Conservation (phyloP, 2,888 invertebrate species). For the Nowickia ferox region DNA sequence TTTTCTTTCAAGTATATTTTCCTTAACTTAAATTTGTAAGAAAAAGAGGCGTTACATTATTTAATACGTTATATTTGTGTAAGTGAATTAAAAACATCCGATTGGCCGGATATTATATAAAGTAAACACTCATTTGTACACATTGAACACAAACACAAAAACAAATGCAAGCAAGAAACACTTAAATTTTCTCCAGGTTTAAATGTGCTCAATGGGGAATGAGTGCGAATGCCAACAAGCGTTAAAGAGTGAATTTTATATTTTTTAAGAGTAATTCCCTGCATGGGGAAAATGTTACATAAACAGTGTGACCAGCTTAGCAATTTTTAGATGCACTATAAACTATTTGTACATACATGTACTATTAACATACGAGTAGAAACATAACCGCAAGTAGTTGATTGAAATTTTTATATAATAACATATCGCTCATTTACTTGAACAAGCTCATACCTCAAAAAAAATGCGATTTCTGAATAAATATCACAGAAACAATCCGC, state of each 20-base stretch:
- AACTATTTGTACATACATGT: too few relatives aligned
- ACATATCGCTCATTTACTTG: too few relatives aligned
- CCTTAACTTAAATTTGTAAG: background rate
- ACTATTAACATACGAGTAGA: too few relatives aligned
- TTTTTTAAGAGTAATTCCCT: slow-evolving; percentile 15
- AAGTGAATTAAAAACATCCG: background rate
- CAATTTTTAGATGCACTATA: too few relatives aligned
- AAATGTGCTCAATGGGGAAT: background rate
- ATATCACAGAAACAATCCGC: too few relatives aligned
- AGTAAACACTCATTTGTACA: slow-evolving; percentile 58
- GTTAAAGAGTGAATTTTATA: background rate
- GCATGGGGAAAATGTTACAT: too few relatives aligned
- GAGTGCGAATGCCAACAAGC: background rate
- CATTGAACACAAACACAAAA: background rate
- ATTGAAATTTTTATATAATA: too few relatives aligned
- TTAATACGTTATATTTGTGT: slow-evolving; percentile 1
- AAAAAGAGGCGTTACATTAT: slow-evolving; percentile 43
- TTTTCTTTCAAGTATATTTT: too few relatives aligned
- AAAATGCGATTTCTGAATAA: too few relatives aligned
- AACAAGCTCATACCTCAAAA: too few relatives aligned
- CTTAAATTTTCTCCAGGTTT: slow-evolving; percentile 22
- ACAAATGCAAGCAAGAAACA: background rate
- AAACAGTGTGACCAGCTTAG: too few relatives aligned
- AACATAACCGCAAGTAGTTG: too few relatives aligned
- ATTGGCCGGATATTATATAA: slow-evolving; percentile 60